Evolutionary conservation across 2,888 invertebrate genomes (phyloP), one percentile per base, ranked within the genome.

Genomic region (Embidobia sp.): DNA sequence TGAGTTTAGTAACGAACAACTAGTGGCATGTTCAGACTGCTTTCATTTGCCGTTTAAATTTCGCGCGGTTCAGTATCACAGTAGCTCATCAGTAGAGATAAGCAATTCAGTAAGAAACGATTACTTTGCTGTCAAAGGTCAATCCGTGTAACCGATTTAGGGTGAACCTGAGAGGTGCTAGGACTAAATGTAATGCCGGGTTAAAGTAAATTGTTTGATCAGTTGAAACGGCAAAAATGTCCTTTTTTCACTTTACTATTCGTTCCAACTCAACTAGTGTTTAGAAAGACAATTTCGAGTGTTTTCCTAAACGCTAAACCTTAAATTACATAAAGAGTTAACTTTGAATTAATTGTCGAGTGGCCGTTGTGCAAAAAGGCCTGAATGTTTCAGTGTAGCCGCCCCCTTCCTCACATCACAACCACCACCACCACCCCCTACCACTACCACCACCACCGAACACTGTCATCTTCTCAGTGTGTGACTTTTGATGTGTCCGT

Each of bases 311-410:
- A 73, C 66, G 59, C 76, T 78, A 15, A 16, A 29, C 16, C 31
- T 27, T 63, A 19, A 63, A 79, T 79, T 55, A 79, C 70, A 82
- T 76, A 75, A 67, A 61, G 79, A 35, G 26, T 80, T 82, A 80
- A 83, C 82, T 77, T 78, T 74, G 13, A 81, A 82, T 84, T 42
- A 81, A 83, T 80, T 83, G 82, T 84, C 79, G 80, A 82, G 79
- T 83, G 84, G 85, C 86, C 82, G 82, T 84, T 86, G 81, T 85
- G 84, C 82, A 83, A 84, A 85, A 77, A 84, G 84, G 85, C 85
- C 84, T 86, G 86, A 85, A 87, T 87, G 87, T 87, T 86, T 86
- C 87, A 85, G 85, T 86, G 86, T 87, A 87, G 87, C 86, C 83
- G 84, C 84, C 87, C 86, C 85, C 86, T 86, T 87, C 87, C 87